Evolutionary conservation across 1,140 invertebrate species (phyloP).

Genomic region (Orius laevigatus): DNA sequence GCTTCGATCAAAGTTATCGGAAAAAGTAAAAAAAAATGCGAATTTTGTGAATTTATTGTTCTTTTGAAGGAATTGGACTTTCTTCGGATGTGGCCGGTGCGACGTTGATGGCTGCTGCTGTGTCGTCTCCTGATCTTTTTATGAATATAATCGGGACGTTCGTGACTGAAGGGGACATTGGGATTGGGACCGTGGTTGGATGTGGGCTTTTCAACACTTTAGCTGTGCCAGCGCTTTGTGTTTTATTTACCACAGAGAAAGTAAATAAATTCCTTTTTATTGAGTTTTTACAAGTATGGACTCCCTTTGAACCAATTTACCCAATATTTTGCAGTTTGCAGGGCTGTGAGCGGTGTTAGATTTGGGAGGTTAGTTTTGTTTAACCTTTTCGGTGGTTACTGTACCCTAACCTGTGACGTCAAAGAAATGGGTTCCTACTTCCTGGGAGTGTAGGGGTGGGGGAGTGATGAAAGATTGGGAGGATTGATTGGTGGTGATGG

Average conservation of each 20-base stretch:
- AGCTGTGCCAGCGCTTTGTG: slow-evolving; percentile 47
- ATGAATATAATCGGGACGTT: slow-evolving; percentile 38
- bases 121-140: slow-evolving; percentile 44
- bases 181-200: slow-evolving; percentile 47
- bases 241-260: slow-evolving; percentile 29
- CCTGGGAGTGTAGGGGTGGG: too few relatives aligned
- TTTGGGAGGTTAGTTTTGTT: too few relatives aligned
- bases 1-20: slow-evolving; percentile 40
- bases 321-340: too few relatives aligned
- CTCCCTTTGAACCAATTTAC: too few relatives aligned
- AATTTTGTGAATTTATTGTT: background rate
- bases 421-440: too few relatives aligned
- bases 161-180: slow-evolving; percentile 40
- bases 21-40: slow-evolving; percentile 27
- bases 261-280: too few relatives aligned
- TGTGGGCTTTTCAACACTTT: slow-evolving; percentile 54
- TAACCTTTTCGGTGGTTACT: too few relatives aligned
- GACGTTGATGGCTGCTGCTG: slow-evolving; percentile 46
- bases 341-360: too few relatives aligned
- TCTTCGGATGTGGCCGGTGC: slow-evolving; percentile 29
- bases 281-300: too few relatives aligned
- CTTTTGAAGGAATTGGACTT: slow-evolving; percentile 17
- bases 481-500: too few relatives aligned
- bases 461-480: too few relatives aligned
- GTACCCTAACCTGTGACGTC: too few relatives aligned